phyloP scores from a whole-genome alignment of 1,140 invertebrate species.

The Bombus sibiricus region DNA sequence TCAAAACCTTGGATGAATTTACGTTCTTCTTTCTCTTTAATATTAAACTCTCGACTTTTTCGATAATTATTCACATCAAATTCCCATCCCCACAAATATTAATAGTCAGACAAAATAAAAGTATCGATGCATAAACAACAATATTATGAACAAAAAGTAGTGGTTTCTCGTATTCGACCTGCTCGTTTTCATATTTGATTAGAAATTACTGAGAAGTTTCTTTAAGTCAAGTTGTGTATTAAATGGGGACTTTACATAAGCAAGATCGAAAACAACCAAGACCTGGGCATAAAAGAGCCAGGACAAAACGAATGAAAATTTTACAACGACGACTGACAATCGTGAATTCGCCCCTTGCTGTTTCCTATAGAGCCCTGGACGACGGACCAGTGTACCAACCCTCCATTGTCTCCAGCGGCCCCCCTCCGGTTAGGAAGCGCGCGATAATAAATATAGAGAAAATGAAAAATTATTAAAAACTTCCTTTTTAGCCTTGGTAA shows the following conservation, averaged over 20 bases:
- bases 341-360: conserved; percentile 66
- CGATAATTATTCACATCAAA: too few relatives aligned
- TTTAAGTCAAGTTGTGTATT: too few relatives aligned
- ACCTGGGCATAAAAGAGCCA: conserved; percentile 14
- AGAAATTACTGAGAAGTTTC: too few relatives aligned
- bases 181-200: too few relatives aligned
- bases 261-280: conserved; percentile 52
- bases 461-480: conserved; percentile 84
- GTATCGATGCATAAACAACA: too few relatives aligned
- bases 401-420: conserved; percentile 79
- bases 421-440: conserved; percentile 80
- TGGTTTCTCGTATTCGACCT: too few relatives aligned
- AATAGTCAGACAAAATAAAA: too few relatives aligned
- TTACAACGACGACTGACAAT: conserved; percentile 78
- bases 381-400: conserved; percentile 65
- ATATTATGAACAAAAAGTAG: too few relatives aligned
- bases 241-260: neutral
- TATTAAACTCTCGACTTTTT: too few relatives aligned
- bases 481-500: conserved; percentile 83
- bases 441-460: conserved; percentile 84
- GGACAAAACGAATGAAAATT: conserved; percentile 76
- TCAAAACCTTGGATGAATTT: too few relatives aligned
- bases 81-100: too few relatives aligned
- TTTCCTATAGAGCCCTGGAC: conserved; percentile 48
- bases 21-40: too few relatives aligned